These are phyloP conservation scores for Oreochromis tanganicae DNA, from an alignment of 2,113 vertebrate genomes.

Conservation along the genomic window DNA sequence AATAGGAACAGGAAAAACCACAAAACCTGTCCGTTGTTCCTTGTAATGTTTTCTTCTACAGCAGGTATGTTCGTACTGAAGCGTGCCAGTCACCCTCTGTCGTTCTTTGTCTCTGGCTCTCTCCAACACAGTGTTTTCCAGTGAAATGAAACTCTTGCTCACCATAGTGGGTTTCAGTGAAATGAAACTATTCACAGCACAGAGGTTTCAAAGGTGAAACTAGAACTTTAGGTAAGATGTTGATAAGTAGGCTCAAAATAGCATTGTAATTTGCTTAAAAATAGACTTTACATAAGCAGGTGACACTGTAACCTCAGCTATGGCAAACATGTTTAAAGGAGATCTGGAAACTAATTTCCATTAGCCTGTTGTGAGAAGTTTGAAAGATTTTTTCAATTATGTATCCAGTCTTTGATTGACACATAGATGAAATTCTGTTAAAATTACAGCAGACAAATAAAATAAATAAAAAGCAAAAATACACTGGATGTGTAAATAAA, in stretches of 20 bases:
- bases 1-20: not conserved
- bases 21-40: not conserved
- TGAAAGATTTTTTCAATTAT: not conserved
- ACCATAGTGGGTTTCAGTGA: not conserved
- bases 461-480: not conserved
- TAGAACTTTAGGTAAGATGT: not conserved
- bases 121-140: not conserved
- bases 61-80: rapidly evolving
- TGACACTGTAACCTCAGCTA: not conserved
- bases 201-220: not conserved
- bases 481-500: too few species aligned
- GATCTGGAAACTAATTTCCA: not conserved
- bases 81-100: not conserved
- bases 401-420: not conserved
- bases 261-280: not conserved
- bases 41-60: not conserved
- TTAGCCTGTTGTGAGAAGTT: not conserved
- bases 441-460: not conserved
- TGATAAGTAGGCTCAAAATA: not conserved
- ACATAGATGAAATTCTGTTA: not conserved
- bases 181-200: not conserved
- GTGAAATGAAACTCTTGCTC: not conserved
- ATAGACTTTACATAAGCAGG: not conserved
- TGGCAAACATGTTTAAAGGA: not conserved
- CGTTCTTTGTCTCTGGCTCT: rapidly evolving